Evolutionary conservation across 2,888 invertebrate genomes (phyloP), one percentile per base, ranked within the genome.

Genomic region (Plutella xylostella): DNA sequence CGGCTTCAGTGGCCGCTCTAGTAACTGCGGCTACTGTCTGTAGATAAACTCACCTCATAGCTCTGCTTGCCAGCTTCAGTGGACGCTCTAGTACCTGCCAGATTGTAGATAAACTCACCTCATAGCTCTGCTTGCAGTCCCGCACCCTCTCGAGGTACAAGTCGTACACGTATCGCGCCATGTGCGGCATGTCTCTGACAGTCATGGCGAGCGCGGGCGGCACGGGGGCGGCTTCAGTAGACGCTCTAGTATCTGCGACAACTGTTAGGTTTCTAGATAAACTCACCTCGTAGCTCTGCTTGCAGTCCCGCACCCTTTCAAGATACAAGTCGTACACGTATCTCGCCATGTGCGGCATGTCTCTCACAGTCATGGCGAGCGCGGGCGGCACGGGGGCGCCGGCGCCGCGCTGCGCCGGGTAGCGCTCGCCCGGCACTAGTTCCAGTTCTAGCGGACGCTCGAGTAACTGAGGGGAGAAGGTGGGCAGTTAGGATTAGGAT

Each of bases 261-360:
- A n/a, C n/a, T n/a, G n/a, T n/a, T n/a, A n/a, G n/a, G n/a, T n/a
- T n/a, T n/a, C n/a, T n/a, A n/a, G n/a, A n/a, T n/a, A n/a, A n/a
- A 3, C 18, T 19, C 17, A 35, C 20, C 18, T 41, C 30, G 12
- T n/a, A 41, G 17, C 18, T 9, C 4, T 22, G 25, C 33, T 33
- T 31, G 46, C 57, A 60, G 33, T 84, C 80, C 46, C 89, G 88
- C 43, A 94, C 89, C 61, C 90, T 89, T 43, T 90, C 87, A 63
- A 92, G 88, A 69, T 98, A 98, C 78, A 95, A 90, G 60, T 96
- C 92, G 73, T 94, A 97, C 1, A 98, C 98, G 76, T 94, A 96
- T 63, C 94, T 90, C 1, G 96, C 95, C 93, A 98, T 96, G 63
- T 97, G 93, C 1, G 94, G 90, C 94, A 98, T 97, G 72, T 96